phyloP scores from a whole-genome alignment of 2,113 vertebrate species.

The Tupaia tana region DNA sequence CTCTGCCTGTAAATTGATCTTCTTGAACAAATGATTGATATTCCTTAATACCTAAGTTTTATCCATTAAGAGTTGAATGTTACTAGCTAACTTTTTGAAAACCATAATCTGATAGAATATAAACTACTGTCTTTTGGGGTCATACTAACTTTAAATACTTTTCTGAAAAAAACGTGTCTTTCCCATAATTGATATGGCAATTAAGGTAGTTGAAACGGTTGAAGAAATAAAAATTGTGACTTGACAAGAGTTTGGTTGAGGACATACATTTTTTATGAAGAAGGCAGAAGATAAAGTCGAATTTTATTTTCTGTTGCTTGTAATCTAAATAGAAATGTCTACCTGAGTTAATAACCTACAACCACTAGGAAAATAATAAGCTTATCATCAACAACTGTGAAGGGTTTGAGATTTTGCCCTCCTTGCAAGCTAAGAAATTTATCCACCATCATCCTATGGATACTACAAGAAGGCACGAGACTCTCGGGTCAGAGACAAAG shows the following conservation, averaged over 20 bases:
- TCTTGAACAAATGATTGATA: background rate
- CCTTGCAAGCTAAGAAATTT: background rate
- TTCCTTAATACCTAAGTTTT: background rate
- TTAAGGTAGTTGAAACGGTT: background rate
- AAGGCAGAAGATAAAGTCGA: conserved; percentile 3
- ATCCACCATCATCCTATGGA: background rate
- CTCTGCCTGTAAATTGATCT: rapidly evolving
- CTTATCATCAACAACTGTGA: background rate
- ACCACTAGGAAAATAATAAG: conserved; percentile 69
- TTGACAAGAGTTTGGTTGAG: background rate
- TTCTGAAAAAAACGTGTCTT: background rate
- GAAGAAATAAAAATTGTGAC: background rate
- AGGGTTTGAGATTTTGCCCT: background rate
- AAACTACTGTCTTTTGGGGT: background rate
- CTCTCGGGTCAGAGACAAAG: background rate
- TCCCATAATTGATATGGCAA: background rate
- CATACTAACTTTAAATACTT: background rate
- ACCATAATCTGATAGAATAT: background rate
- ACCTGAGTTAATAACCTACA: conserved; percentile 28
- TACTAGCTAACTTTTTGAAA: conserved; percentile 19
- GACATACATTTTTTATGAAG: background rate
- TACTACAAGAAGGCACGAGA: background rate
- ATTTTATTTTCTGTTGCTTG: background rate
- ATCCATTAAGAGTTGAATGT: background rate
- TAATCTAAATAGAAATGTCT: conserved; percentile 35